Conservation (phyloP, 2,888 invertebrate species). For the Scaptomyza cyrtandrae region DNA sequence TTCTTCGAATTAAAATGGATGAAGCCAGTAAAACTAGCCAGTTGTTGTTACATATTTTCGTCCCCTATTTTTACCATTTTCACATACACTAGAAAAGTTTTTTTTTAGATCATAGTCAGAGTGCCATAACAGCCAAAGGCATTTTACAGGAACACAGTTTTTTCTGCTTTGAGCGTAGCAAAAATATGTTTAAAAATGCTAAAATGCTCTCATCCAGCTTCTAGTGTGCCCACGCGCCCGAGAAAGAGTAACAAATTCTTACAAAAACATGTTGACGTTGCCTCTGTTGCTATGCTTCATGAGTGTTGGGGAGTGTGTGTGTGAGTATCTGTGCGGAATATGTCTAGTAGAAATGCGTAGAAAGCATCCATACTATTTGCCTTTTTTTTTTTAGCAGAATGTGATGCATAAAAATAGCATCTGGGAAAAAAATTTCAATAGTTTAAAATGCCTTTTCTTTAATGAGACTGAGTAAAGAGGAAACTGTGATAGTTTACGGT, state of each 20-base stretch:
- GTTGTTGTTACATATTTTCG: too few species aligned
- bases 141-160: constrained; percentile 13
- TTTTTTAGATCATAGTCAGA: background rate
- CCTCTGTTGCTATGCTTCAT: constrained; percentile 1
- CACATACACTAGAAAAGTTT: too few species aligned
- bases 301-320: constrained; percentile 8
- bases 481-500: background rate
- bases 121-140: constrained; percentile 19
- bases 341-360: background rate
- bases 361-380: too few species aligned
- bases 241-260: constrained; percentile 4
- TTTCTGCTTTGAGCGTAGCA: background rate
- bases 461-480: too few species aligned
- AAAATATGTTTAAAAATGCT: constrained; percentile 26
- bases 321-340: constrained; percentile 1
- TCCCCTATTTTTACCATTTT: constrained; percentile 1
- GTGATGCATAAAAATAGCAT: background rate
- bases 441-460: background rate
- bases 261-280: constrained; percentile 34
- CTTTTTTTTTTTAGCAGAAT: background rate
- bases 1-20: background rate
- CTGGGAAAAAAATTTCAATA: background rate
- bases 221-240: constrained; percentile 9
- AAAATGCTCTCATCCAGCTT: background rate
- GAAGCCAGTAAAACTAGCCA: too few species aligned